phyloP scores from a whole-genome alignment of 2,113 vertebrate species.

The Poeciliopsis retropinna region DNA sequence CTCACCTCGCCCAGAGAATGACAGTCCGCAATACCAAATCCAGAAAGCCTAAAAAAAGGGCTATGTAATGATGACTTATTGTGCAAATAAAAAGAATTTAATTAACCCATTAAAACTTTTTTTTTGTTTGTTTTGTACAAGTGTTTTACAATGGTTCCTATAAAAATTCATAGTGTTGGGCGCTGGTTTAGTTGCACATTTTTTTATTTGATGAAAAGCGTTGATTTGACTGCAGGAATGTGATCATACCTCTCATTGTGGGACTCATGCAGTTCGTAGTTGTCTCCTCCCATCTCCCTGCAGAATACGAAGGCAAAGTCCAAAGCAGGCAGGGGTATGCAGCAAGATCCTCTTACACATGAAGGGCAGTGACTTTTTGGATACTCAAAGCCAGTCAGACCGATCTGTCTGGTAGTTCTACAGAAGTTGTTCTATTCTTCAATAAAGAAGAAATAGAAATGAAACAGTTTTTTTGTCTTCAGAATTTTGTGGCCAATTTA shows the following conservation, averaged over 20 bases:
- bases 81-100: neutral
- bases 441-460: slow-evolving; percentile 10
- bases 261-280: slow-evolving; percentile 30
- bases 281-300: slow-evolving; percentile 31
- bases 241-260: slow-evolving; percentile 7
- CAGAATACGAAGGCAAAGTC: slow-evolving; percentile 31
- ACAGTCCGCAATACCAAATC: slow-evolving; percentile 3
- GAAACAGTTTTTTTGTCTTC: neutral
- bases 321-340: slow-evolving; percentile 37
- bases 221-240: slow-evolving; percentile 44
- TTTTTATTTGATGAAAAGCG: slow-evolving; percentile 37
- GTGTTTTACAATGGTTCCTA: slow-evolving; percentile 4
- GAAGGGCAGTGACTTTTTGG: slow-evolving; percentile 4
- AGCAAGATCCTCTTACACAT: slow-evolving; percentile 45
- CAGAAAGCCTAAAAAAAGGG: neutral
- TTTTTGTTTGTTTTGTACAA: neutral
- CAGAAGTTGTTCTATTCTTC: neutral
- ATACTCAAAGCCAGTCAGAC: slow-evolving; percentile 2
- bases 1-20: slow-evolving; percentile 1
- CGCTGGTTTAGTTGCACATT: slow-evolving; percentile 18
- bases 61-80: slow-evolving; percentile 21
- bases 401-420: slow-evolving; percentile 1
- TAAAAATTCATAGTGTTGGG: slow-evolving; percentile 17
- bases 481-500: too few relatives aligned
- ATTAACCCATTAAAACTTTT: neutral